Percentiles rank a stretch among this genome's conserved stretches.
Evolutionary conservation across 2,797 vertebrate genomes (phyloP).

Genomic region (Urocyon cinereoargenteus): DNA sequence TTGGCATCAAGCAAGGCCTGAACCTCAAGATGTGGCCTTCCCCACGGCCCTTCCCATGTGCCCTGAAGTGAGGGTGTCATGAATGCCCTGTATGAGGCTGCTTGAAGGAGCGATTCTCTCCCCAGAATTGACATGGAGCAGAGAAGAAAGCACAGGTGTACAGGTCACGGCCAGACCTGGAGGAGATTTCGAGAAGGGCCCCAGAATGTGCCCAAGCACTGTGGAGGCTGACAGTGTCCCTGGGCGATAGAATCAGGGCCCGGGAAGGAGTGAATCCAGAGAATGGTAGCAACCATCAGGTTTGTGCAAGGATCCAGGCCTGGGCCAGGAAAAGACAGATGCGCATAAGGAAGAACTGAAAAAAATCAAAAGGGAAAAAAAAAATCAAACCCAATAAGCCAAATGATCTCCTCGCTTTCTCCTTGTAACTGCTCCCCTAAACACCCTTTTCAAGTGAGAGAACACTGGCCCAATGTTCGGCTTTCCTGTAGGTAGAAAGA

Average conservation of each 20-base stretch:
- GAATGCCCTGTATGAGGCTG: too few relatives aligned
- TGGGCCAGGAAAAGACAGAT: neutral
- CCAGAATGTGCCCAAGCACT: neutral
- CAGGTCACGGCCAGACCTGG: neutral
- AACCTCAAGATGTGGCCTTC: neutral
- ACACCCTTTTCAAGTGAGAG: neutral
- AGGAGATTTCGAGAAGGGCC: neutral
- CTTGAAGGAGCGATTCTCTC: neutral
- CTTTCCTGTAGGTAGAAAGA: constrained; percentile 29
- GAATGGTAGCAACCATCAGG: neutral
- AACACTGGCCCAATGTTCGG: neutral
- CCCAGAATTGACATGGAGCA: neutral
- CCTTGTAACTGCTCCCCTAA: neutral
- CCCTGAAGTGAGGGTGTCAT: neutral
- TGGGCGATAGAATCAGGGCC: neutral
- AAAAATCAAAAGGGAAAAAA: neutral
- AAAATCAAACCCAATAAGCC: neutral
- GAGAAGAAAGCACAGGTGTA: neutral
- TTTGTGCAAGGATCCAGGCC: neutral
- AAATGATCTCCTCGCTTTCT: neutral
- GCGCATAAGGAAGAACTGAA: neutral
- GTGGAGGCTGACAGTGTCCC: accelerated
- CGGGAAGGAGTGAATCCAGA: neutral
- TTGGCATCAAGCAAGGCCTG: neutral
- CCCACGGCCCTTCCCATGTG: neutral